Evolutionary conservation across 2,113 vertebrate species (phyloP), one percentile per base, ranked within the genome.

Genomic region (Larimichthys polyactis): DNA sequence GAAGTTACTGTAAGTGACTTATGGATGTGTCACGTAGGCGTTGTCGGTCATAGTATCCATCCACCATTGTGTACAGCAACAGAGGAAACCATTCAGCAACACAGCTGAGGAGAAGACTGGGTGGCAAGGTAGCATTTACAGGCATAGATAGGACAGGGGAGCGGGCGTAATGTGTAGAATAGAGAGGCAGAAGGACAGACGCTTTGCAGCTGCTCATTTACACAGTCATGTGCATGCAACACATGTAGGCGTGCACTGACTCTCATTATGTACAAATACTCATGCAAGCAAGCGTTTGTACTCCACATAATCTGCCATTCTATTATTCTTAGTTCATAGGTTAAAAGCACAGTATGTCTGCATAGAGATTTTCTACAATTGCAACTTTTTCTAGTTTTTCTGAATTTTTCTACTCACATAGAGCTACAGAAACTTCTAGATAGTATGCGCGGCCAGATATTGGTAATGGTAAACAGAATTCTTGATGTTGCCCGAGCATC

Each of bases 1-100:
- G 58, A 74, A 57, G 65, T 91, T 75, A 77, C 83, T 71, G 71
- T 71, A 43, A 80, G 82, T 16, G 80, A 83, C 85, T 85, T 59
- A 40, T 54, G 55, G 86, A 90, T 90, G 91, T 77, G 87, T 93
- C 89, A 92, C 54, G n/a, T 82, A 88, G 91, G 93, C 83, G 89
- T 91, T 55, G 84, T 48, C 60, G n/a, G 92, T 89, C 81, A 92
- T 68, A 79, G 71, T 88, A 92, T 90, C 91, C 85, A 48, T 85
- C 54, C 43, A 29, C 72, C 73, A 84, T 94, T 94, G 91, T 93
- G 85, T 5, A 22, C 11, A 0, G 48, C 48, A 90, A 94, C 89
- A 92, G 83, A 90, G 78, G 67, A 87, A 83, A 60, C 49, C 71
- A 87, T 87, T 91, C 78, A 91, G 66, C 4, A 7, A 44, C 48